Evolutionary conservation across 2,888 invertebrate species (phyloP).

Genomic region (Meteorus cinctellus): DNA sequence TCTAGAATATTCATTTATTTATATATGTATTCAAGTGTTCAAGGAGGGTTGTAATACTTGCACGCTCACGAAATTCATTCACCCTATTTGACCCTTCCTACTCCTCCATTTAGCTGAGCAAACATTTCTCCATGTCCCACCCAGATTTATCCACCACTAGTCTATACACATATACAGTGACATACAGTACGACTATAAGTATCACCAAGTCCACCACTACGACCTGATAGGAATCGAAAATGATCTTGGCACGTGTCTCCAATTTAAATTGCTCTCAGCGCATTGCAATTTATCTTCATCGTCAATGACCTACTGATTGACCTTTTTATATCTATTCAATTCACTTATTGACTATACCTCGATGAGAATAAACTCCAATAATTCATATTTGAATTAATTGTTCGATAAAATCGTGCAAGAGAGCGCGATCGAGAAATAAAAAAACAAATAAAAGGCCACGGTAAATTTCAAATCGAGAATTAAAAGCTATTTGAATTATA

Average conservation of each 20-base stretch:
- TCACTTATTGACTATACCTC: neutral
- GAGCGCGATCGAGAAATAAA: neutral
- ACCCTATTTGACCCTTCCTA: slow-evolving; percentile 2
- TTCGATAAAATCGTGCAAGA: neutral
- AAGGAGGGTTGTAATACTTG: slow-evolving; percentile 34
- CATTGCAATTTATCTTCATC: slow-evolving; percentile 26
- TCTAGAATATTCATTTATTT: slow-evolving; percentile 11
- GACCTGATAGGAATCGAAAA: slow-evolving; percentile 34
- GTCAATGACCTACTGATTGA: slow-evolving; percentile 33
- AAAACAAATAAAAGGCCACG: neutral
- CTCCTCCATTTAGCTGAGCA: slow-evolving; percentile 42
- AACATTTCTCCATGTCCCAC: slow-evolving; percentile 34
- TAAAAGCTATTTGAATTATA: slow-evolving; percentile 4
- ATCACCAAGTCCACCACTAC: slow-evolving; percentile 26
- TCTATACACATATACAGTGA: slow-evolving; percentile 5
- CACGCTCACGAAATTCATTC: slow-evolving; percentile 36
- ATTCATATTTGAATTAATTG: neutral
- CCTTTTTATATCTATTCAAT: neutral
- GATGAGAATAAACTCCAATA: neutral
- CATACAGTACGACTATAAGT: slow-evolving; percentile 27
- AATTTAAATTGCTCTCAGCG: slow-evolving; percentile 29
- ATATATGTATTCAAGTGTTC: slow-evolving; percentile 30
- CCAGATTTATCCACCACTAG: slow-evolving; percentile 35
- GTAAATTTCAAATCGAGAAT: slow-evolving; percentile 3
- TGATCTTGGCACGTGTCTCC: slow-evolving; percentile 34